Conservation (phyloP, 2,113 vertebrate genomes). For the Larimichthys crocea region DNA sequence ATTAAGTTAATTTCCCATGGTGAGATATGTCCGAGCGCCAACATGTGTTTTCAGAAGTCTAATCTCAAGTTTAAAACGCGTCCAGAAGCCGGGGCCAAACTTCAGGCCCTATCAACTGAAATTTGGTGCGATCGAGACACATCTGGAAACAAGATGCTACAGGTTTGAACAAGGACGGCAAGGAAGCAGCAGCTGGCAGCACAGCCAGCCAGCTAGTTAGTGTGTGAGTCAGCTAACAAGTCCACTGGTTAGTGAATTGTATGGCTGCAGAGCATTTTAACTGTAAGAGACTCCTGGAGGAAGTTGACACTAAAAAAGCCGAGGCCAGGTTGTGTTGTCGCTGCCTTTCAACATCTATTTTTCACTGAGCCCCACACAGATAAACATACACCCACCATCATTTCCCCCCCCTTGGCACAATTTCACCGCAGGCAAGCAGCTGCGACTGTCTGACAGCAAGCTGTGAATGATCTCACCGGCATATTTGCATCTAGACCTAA, state of each 20-base stretch:
- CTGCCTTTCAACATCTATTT: neutral
- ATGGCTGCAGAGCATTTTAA: conserved; percentile 5
- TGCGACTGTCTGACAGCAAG: conserved; percentile 59
- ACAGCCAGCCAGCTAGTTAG: neutral
- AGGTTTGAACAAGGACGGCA: neutral
- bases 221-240: conserved; percentile 20
- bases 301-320: neutral
- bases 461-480: conserved; percentile 64
- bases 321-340: neutral
- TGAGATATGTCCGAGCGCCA: too few relatives aligned
- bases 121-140: neutral
- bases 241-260: conserved; percentile 1
- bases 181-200: neutral
- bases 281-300: neutral
- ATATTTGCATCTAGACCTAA: conserved; percentile 68
- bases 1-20: neutral
- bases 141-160: conserved; percentile 24
- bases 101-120: neutral
- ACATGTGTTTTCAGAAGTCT: neutral
- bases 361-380: neutral
- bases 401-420: conserved; percentile 21
- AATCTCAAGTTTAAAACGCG: neutral
- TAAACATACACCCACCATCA: conserved; percentile 13
- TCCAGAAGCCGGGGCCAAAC: neutral
- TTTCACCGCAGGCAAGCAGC: conserved; percentile 50